Conservation (phyloP, 1,140 invertebrate genomes). For the Triops longicaudatus region DNA sequence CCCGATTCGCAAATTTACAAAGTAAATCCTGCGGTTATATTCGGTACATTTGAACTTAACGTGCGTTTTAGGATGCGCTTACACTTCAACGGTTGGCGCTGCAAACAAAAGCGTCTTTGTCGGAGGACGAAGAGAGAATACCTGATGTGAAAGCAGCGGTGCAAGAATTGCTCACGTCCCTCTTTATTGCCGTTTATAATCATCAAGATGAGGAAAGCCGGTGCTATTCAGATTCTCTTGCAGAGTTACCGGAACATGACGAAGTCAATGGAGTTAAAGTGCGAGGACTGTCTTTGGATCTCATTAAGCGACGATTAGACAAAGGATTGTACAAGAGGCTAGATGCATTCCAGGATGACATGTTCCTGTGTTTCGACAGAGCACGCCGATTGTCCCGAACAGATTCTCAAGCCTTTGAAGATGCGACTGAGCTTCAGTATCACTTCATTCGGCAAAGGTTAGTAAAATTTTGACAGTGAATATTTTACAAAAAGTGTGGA, state of each 20-base stretch:
- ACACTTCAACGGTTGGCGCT: slow-evolving; percentile 82
- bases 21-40: slow-evolving; percentile 40
- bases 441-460: slow-evolving; percentile 65
- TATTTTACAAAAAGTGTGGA: background rate
- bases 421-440: slow-evolving; percentile 85
- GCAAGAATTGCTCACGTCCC: slow-evolving; percentile 79
- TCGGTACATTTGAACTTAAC: slow-evolving; percentile 19
- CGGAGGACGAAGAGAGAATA: slow-evolving; percentile 73
- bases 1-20: slow-evolving; percentile 98
- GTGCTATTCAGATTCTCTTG: slow-evolving; percentile 92
- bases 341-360: slow-evolving; percentile 92
- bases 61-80: slow-evolving; percentile 64
- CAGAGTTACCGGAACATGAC: slow-evolving; percentile 83
- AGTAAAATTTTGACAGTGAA: slow-evolving; percentile 17
- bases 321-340: slow-evolving; percentile 81
- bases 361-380: slow-evolving; percentile 86
- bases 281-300: slow-evolving; percentile 68
- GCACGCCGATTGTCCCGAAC: slow-evolving; percentile 76
- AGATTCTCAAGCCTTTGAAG: slow-evolving; percentile 90
- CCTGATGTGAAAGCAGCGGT: slow-evolving; percentile 81
- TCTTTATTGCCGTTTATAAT: slow-evolving; percentile 91
- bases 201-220: slow-evolving; percentile 92
- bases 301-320: slow-evolving; percentile 75
- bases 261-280: slow-evolving; percentile 60
- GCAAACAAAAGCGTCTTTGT: slow-evolving; percentile 70